phyloP scores from a whole-genome alignment of 1,140 invertebrate species.

The Pseudomyrmex pallidus region DNA sequence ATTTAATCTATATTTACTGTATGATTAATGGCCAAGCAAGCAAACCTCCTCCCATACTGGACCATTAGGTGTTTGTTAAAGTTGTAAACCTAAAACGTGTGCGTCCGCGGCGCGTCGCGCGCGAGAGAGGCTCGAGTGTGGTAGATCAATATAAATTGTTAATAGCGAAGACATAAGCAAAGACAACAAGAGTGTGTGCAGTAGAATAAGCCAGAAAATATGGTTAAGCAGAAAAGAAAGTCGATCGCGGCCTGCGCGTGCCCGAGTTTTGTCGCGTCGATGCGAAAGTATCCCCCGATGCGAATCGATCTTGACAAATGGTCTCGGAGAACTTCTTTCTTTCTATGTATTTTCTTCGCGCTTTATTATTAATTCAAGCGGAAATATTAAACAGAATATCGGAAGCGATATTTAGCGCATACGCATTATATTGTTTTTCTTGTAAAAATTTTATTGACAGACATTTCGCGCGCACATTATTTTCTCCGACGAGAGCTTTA shows the following conservation, averaged over 20 bases:
- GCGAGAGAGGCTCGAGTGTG: slow-evolving; percentile 61
- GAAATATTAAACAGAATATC: not conserved
- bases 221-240: slow-evolving; percentile 19
- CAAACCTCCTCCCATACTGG: slow-evolving; percentile 72
- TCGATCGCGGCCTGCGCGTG: slow-evolving; percentile 49
- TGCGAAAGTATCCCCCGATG: slow-evolving; percentile 3
- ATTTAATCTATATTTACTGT: slow-evolving; percentile 55
- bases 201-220: slow-evolving; percentile 50
- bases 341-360: not conserved
- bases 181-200: slow-evolving; percentile 18
- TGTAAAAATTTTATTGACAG: too few species aligned
- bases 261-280: slow-evolving; percentile 36
- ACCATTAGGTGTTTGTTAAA: slow-evolving; percentile 78
- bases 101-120: slow-evolving; percentile 54
- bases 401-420: too few species aligned
- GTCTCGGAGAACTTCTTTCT: not conserved
- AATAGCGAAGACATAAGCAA: slow-evolving; percentile 52
- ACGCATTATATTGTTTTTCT: too few species aligned
- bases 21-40: slow-evolving; percentile 67
- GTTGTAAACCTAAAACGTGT: slow-evolving; percentile 61
- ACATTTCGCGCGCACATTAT: too few species aligned
- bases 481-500: too few species aligned
- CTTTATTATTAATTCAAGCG: slow-evolving; percentile 17
- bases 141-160: slow-evolving; percentile 73
- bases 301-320: slow-evolving; percentile 5